Evolutionary conservation across 1,140 invertebrate species (phyloP), one percentile per base, ranked within the genome.

Genomic region (Polypedilum pembai): DNA sequence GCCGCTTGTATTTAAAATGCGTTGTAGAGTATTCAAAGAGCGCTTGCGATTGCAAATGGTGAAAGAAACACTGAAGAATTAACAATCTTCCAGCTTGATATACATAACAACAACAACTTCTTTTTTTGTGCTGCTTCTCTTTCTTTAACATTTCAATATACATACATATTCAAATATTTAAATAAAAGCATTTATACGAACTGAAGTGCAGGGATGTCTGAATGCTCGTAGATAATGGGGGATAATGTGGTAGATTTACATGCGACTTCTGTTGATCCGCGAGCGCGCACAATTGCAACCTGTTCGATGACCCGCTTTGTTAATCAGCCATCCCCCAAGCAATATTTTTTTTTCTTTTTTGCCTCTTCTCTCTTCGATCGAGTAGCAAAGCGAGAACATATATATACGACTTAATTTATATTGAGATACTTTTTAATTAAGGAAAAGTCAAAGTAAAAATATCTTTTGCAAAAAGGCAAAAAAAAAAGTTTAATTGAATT

Each of bases 401-500:
- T 56, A 56, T 56, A 69, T 69, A 69, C 65, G 65, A 69, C 65
- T 69, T 69, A 69, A 69, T 69, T 69, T 69, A 69, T 69, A 69
- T 69, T 69, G 65, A 69, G 20, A 69, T 69, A 56, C 65, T 69
- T 69, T 69, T 69, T 69, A 69, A 69, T 69, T 69, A 69, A 21
- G 17, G 65, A 69, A 69, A 17, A 69, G 65, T 20, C 17, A 56
- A 45, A 56, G 45, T 56, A 56, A 56, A 56, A 56, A 56, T 56
- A 56, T 56, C 45, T 56, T 33, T 33, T 56, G 45, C 41, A 69
- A 20, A 56, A 56, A 56, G 45, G 45, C 45, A 56, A 56, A 56
- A 56, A 56, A 56, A 56, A 56, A 56, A 69, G 20, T 69, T 69
- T 69, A 69, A 69, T 69, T 69, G 65, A 69, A 69, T 20, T 69